These are phyloP conservation scores for Sardinella longiceps DNA, from an alignment of 2,797 vertebrate species.

Conservation along the genomic window DNA sequence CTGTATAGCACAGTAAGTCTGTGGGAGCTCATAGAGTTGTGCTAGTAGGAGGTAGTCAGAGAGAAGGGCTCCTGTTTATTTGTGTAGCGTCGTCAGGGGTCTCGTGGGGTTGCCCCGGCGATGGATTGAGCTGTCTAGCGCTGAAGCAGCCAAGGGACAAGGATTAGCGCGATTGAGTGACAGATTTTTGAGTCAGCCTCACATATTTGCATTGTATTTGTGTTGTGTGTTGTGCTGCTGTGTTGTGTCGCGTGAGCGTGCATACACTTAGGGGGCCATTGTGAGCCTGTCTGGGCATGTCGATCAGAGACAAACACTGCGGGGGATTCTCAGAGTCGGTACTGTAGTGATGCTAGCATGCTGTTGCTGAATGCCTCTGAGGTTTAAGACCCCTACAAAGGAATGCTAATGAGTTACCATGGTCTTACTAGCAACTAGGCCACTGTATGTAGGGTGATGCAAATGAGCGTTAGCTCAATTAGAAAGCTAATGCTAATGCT, in stretches of 20 bases:
- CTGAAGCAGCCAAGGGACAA: not conserved
- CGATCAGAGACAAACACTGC: not conserved
- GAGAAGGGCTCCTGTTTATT: not conserved
- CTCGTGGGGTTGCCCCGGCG: not conserved
- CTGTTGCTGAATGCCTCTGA: not conserved
- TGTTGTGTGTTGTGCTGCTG: not conserved
- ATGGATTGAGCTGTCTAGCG: slow-evolving; percentile 9
- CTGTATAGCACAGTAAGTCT: not conserved
- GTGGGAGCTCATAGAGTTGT: not conserved
- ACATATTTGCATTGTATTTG: slow-evolving; percentile 14
- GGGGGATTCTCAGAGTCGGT: not conserved
- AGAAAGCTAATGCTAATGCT: not conserved
- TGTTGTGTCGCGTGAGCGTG: not conserved
- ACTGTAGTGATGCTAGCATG: not conserved
- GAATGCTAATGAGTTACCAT: not conserved
- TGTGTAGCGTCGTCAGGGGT: not conserved
- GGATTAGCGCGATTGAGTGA: slow-evolving; percentile 4
- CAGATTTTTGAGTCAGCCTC: slow-evolving; percentile 9
- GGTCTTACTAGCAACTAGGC: not conserved
- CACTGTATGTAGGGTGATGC: not conserved
- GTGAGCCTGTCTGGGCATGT: not conserved
- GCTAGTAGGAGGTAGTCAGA: not conserved
- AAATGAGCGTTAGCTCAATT: not conserved
- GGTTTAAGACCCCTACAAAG: not conserved
- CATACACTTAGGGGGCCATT: not conserved